Conservation (phyloP, 2,797 vertebrate genomes). For the Epinephelus coioides region DNA sequence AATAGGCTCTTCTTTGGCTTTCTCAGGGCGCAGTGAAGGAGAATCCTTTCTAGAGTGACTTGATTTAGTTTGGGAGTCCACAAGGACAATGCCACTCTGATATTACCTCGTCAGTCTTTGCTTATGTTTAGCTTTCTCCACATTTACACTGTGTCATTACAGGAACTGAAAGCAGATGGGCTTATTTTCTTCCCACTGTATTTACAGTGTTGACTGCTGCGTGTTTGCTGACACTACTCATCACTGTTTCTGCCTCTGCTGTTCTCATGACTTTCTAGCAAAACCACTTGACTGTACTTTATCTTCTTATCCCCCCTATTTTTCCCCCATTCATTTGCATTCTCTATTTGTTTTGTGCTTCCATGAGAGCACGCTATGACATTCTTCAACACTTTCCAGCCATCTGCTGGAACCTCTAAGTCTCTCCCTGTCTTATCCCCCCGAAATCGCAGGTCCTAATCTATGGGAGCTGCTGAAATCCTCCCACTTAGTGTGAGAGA, state of each 20-base stretch:
- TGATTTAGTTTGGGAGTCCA: conserved; percentile 42
- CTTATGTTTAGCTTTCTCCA: conserved; percentile 24
- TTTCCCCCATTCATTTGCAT: not conserved
- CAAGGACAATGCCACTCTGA: conserved; percentile 23
- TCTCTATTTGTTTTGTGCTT: not conserved
- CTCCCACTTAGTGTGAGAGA: conserved; percentile 68
- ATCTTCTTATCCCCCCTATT: not conserved
- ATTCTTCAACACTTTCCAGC: conserved; percentile 29
- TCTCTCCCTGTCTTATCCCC: conserved; percentile 18
- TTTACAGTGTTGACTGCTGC: conserved; percentile 16
- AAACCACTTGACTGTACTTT: conserved; percentile 18
- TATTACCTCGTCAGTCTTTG: conserved; percentile 50
- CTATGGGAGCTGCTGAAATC: conserved; percentile 67
- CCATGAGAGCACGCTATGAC: conserved; percentile 3
- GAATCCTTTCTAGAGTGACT: conserved; percentile 10
- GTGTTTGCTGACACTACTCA: not conserved
- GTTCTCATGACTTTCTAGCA: conserved; percentile 4
- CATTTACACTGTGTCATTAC: conserved; percentile 38
- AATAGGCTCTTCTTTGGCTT: conserved; percentile 33
- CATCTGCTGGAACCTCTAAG: conserved; percentile 37
- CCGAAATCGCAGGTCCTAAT: conserved; percentile 53
- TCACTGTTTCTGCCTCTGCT: not conserved
- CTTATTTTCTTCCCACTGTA: conserved; percentile 31
- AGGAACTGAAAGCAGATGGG: conserved; percentile 50
- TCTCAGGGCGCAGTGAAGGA: conserved; percentile 12